Base-by-base conservation (phyloP, 2,113 vertebrate genomes). In the Tricholaema leucomelas region DNA sequence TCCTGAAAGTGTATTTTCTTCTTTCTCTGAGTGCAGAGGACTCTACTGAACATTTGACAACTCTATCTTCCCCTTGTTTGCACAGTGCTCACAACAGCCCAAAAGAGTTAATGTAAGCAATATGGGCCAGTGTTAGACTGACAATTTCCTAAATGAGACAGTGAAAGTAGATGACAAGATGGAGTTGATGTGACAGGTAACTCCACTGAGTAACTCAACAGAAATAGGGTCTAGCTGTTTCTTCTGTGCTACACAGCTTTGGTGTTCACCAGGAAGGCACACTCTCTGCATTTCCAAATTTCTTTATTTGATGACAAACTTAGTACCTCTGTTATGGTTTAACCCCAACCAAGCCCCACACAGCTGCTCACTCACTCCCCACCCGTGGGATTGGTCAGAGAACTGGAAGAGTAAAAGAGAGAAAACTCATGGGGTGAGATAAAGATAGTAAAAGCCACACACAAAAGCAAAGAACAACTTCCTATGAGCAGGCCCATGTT, bases 181-280 rank as follows among this genome's bases (percentile, higher is more conserved):
- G 20, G 31, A 73, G 19, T 78, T 88, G 48, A 33, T 36, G 7
- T 30, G 50, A 66, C 40, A 78, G n/a, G 33, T 55, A 84, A 44
- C 20, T 50, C 12, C 52, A 50, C 20, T 12, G 5, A n/a, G 33
- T 55, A 84, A 44, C 20, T 50, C 15, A 46, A 50, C 20, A 10
- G 5, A n/a, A 16, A 12, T 24, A 31, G 13, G 6, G 10, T 50
- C 28, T 60, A 23, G 21, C 12, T 48, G 9, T 35, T 67, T 40
- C 58, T 74, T 46, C 35, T 42, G 10, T 0, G 0, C 19, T 2
- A 1, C 69, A 50, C 0, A 0, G 10, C 64, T 82, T 20, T 76
- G 36, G 16, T 56, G 40, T 23, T 20, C 10, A 70, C 35, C 27
- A 52, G 46, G n/a, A 46, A 83, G 35, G 21, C 7, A 3, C 1